Base-by-base conservation (phyloP, 64 coral and sea anemone species). In the Pachyseris speciosa region DNA sequence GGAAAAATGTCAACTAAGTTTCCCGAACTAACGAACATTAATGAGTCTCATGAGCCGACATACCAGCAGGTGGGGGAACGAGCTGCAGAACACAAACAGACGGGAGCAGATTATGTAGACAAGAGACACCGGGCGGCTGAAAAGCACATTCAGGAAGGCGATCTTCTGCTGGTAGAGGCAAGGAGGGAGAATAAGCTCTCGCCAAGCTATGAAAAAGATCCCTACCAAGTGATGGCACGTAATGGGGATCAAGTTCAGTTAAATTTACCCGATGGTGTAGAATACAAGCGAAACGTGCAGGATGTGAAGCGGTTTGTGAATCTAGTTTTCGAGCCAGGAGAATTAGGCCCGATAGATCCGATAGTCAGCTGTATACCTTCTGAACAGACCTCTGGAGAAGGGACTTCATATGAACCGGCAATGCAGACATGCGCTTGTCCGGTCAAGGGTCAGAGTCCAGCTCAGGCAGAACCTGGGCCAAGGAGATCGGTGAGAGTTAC, bases 1-100 rank as follows among this genome's bases (percentile, higher is more conserved):
- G 42, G 39, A 71, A n/a, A 83, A 2, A 7, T 80, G 24, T 50
- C 13, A n/a, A 83, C 88, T 9, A 91, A 71, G 24, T 52, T 91
- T 49, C 88, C 88, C 13, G 64, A 91, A 50, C 32, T 83, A 19
- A 44, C 34, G 4, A 37, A 83, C n/a, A 3, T 83, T 13, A 53
- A 51, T 22, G 44, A 59, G 20, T 47, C 75, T 22, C n/a, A 63
- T 16, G 40, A 78, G 29, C 1, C 63, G 2, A 32, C 1, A 16
- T 29, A 43, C 39, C 36, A 29, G 19, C 24, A 20, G 13, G 22
- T 50, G 37, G 44, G 86, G 43, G 32, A 44, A 15, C 37, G 59
- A 0, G 80, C 65, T 47, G 57, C 80, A 42, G 60, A 84, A 67
- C 38, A 67, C 42, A 85, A 68, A 31, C 83, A 68, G 66, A 55